phyloP scores from a whole-genome alignment of 2,113 vertebrate genomes.

The Eulacestoma nigropectus region DNA sequence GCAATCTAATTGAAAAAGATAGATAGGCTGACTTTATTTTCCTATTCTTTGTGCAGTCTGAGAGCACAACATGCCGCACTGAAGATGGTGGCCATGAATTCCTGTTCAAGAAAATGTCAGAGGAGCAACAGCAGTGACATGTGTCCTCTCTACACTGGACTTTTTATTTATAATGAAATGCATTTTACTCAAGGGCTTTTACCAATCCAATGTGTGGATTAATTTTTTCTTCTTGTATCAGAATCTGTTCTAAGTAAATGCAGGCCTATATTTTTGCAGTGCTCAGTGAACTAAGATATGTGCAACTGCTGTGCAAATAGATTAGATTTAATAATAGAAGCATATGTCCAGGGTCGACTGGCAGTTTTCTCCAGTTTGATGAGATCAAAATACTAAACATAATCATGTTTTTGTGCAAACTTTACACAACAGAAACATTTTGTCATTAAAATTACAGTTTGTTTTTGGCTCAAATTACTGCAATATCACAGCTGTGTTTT shows the following conservation, averaged over 20 bases:
- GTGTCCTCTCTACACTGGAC: not conserved
- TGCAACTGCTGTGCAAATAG: not conserved
- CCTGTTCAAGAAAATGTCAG: not conserved
- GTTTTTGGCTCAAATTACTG: conserved; percentile 28
- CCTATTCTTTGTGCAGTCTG: not conserved
- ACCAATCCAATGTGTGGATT: not conserved
- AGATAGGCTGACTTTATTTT: not conserved
- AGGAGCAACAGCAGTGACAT: not conserved
- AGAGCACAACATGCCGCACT: not conserved
- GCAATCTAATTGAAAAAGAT: not conserved
- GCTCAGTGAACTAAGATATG: not conserved
- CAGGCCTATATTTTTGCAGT: not conserved
- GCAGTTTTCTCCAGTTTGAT: conserved; percentile 15
- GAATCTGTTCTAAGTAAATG: not conserved
- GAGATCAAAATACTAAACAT: conserved; percentile 4
- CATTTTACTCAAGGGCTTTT: not conserved
- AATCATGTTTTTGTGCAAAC: conserved; percentile 49
- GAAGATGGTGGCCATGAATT: not conserved
- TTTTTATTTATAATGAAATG: not conserved
- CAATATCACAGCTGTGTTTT: conserved; percentile 34
- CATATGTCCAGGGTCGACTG: not conserved
- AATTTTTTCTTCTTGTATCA: not conserved
- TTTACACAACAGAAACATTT: conserved; percentile 45
- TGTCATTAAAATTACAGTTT: conserved; percentile 45
- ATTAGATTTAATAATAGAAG: conserved; percentile 40